Base-by-base conservation (phyloP, 2,797 vertebrate species). In the Dallia pectoralis region DNA sequence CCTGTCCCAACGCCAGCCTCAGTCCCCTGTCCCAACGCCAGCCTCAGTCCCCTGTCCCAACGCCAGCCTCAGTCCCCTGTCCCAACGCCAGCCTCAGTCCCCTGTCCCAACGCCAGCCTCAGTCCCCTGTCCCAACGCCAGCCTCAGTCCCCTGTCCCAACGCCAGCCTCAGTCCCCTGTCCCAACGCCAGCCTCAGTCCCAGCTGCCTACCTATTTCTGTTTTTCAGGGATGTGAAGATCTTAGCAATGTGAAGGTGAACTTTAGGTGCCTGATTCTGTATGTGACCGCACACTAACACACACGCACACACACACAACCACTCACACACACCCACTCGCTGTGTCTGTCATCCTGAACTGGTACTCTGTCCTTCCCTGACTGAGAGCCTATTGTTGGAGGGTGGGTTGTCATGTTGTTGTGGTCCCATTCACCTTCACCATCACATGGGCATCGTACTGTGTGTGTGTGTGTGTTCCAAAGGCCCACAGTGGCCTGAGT, bases 361-460 rank as follows among this genome's bases (percentile, higher is more conserved):
- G 25, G 33, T 25, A 76, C 79, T 65, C 72, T 59, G 22, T 59
- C 53, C 53, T 27, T 22, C 53, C n/a, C 22, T 22, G 53, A 59
- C 53, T 18, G 29, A 80, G 79, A 79, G 81, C 18, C 76, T 81
- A 74, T 77, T 32, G 68, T 32, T 78, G 72, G 12, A 65, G 80
- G 81, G 81, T 78, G 62, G 49, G 71, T 53, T 30, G 47, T 40
- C 70, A 81, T 72, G 68, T 67, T 29, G 51, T 77, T 70, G 67
- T 64, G 18, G 49, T 33, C 36, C 66, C 18, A n/a, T 70, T 75
- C 70, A 62, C 61, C 15, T 78, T 75, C 44, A 49, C 53, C 40
- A 71, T 79, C 79, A 74, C 82, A 71, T 73, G 74, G 14, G 9
- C 61, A 15, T 44, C 14, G 65, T 18, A 29, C 14, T 19, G n/a